phyloP scores from a whole-genome alignment of 2,113 vertebrate genomes.

The Baryphthengus martii region DNA sequence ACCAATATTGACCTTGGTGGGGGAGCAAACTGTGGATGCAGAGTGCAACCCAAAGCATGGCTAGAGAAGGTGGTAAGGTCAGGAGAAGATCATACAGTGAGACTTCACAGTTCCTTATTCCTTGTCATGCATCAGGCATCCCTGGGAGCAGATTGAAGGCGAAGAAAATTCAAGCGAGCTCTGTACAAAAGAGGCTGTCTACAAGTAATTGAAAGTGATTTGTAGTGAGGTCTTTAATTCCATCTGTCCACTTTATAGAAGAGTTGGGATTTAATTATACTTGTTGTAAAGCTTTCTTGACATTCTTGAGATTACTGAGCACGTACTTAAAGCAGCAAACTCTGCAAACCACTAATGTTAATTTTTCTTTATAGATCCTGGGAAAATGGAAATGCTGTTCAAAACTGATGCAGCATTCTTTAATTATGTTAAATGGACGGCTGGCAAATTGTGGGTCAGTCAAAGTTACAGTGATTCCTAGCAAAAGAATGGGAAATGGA shows the following conservation, averaged over 20 bases:
- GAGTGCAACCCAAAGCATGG: background rate
- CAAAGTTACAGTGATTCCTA: background rate
- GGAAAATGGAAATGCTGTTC: background rate
- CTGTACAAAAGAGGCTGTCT: background rate
- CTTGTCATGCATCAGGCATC: background rate
- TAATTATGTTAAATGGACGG: background rate
- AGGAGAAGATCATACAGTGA: background rate
- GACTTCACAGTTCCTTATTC: background rate
- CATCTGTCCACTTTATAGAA: background rate
- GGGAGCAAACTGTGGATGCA: background rate
- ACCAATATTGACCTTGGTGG: background rate
- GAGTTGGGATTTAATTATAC: constrained; percentile 10
- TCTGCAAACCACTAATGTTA: background rate
- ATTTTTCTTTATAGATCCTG: background rate
- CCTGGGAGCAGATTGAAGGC: background rate
- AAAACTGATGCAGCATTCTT: background rate
- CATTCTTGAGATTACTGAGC: background rate
- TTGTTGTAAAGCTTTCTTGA: background rate
- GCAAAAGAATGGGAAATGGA: background rate
- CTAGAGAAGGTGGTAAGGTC: background rate
- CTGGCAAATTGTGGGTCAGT: background rate
- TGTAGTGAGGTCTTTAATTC: background rate
- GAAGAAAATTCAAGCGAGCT: background rate
- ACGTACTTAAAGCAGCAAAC: background rate
- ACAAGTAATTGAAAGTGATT: constrained; percentile 1